Percentiles rank a stretch among this genome's conserved stretches.
phyloP scores from a whole-genome alignment of 2,113 vertebrate genomes.

The Daboia siamensis region DNA sequence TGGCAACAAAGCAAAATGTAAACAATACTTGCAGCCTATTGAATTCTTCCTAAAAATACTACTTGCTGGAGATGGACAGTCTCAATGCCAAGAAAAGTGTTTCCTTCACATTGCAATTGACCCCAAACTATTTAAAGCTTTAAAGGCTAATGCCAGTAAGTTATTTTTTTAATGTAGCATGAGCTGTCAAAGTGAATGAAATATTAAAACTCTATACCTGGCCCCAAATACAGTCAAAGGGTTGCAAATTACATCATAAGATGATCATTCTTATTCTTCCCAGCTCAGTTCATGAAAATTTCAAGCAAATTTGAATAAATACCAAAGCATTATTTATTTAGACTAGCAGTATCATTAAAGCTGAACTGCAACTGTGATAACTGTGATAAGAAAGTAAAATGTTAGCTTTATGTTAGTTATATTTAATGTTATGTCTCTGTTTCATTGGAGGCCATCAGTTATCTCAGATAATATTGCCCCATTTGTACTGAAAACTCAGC shows the following conservation, averaged over 20 bases:
- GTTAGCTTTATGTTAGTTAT: not conserved
- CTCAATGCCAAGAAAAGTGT: too few species aligned
- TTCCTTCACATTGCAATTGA: not conserved
- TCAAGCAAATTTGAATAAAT: not conserved
- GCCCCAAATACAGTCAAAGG: not conserved
- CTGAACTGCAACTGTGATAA: not conserved
- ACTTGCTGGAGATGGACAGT: not conserved
- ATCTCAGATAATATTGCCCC: not conserved
- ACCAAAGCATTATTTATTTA: not conserved
- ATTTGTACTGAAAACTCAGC: not conserved
- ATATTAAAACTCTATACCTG: not conserved
- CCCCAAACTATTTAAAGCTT: not conserved
- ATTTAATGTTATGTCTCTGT: not conserved
- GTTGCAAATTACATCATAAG: not conserved
- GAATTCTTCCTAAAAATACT: not conserved
- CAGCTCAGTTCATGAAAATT: not conserved
- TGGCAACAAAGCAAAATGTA: not conserved
- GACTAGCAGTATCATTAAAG: not conserved
- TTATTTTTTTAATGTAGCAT: not conserved
- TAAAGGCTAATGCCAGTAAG: not conserved
- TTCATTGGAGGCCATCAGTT: not conserved
- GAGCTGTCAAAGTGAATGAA: not conserved
- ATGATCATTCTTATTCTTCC: not conserved
- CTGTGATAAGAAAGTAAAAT: not conserved
- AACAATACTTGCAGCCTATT: not conserved